These are phyloP conservation scores for Dreissena rostriformis DNA, from an alignment of 1,140 invertebrate species.

Conservation along the genomic window DNA sequence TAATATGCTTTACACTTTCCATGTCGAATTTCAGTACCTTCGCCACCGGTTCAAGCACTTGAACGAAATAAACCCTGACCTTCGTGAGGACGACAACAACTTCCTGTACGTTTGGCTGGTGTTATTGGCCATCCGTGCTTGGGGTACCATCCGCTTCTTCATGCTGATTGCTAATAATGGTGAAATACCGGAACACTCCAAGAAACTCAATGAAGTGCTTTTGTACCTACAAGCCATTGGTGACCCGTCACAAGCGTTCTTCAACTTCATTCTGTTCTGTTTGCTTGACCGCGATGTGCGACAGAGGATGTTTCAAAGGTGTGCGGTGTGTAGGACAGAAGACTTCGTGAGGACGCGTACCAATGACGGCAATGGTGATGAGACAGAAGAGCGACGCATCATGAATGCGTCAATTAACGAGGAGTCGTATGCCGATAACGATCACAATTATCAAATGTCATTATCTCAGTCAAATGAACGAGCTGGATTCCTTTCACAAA, in stretches of 20 bases:
- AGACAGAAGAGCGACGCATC: too few relatives aligned
- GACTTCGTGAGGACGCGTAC: too few relatives aligned
- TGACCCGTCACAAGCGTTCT: constrained; percentile 26
- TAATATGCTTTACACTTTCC: too few relatives aligned
- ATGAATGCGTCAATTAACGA: too few relatives aligned
- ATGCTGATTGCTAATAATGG: not conserved
- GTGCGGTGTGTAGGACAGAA: not conserved
- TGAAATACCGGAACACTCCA: not conserved
- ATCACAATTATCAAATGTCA: too few relatives aligned
- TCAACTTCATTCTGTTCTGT: constrained; percentile 24
- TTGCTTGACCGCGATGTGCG: constrained; percentile 13
- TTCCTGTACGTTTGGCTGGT: constrained; percentile 35
- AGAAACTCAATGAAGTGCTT: not conserved
- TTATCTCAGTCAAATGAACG: too few relatives aligned
- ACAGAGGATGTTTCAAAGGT: not conserved
- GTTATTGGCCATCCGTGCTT: not conserved
- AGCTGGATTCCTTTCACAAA: too few relatives aligned
- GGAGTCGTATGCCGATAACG: too few relatives aligned
- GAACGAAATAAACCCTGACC: not conserved
- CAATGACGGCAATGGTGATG: too few relatives aligned
- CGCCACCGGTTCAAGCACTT: not conserved
- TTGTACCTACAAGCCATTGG: constrained; percentile 15
- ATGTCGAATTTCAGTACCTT: not conserved
- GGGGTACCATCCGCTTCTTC: constrained; percentile 21
- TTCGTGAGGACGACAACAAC: constrained; percentile 22